Evolutionary conservation across 2,888 invertebrate species (phyloP), one percentile per base, ranked within the genome.

Genomic region (Lithosia quadra): DNA sequence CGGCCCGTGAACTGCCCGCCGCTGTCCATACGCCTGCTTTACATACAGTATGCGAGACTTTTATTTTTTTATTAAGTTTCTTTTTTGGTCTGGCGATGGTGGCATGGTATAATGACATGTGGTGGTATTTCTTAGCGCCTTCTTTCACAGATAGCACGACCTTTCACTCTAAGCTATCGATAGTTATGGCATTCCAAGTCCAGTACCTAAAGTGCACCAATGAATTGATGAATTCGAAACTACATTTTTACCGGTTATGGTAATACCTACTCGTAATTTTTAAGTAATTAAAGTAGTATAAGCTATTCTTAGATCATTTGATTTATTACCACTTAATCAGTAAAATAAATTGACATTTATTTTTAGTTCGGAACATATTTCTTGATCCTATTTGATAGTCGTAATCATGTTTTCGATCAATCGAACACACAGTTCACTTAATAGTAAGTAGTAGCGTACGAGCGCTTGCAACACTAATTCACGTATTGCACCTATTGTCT

Each of bases 1-100:
- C 92, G 81, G 92, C 91, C 84, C 91, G 93, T 88, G 94, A 93
- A 85, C 94, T 93, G 91, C 94, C 95, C 91, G 92, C 94, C 88
- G 91, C 91, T 88, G 82, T 85, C 75, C 88, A 89, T 83, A 88
- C 90, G 86, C 91, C 91, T 87, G 90, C 93, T 90, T 90, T 90
- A 87, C 90, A 93, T 90, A 90, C 95, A 95, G 92, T 95, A 95
- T 90, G 95, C 92, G 90, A 74, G 72, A 69, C 82, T 80, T 78
- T 81, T 75, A 74, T 78, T 81, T 85, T 86, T 84, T 76, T 80
- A 78, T 84, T 78, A 81, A 75, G 70, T 77, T 79, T 78, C n/a
- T n/a, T n/a, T n/a, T 71, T 70, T 74, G 72, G 36, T 60, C 61
- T 64, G 43, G 60, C 36, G 57, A 76, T 79, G 76, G 73, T 79